These are phyloP conservation scores for Phalacrocorax aristotelis DNA, from an alignment of 2,113 vertebrate genomes.

Conservation along the genomic window DNA sequence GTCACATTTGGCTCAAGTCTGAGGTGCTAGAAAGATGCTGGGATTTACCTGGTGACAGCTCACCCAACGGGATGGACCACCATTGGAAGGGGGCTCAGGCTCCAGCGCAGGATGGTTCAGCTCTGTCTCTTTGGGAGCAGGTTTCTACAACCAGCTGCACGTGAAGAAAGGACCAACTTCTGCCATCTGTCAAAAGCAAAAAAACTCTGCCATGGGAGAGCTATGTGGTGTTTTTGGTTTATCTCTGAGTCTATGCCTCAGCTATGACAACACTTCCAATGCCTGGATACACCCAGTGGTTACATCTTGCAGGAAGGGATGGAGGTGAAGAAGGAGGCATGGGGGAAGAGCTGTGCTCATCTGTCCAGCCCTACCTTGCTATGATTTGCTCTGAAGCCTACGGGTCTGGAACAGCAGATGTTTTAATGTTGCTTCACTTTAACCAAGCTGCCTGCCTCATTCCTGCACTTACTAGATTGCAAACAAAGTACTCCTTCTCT, in stretches of 20 bases:
- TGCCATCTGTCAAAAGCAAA: background rate
- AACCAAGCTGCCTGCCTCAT: background rate
- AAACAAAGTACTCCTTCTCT: constrained; percentile 46
- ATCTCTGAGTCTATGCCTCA: background rate
- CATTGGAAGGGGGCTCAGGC: accelerated
- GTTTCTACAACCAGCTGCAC: background rate
- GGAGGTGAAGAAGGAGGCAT: accelerated
- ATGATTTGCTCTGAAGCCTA: background rate
- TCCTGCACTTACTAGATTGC: constrained; percentile 5
- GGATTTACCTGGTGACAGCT: background rate
- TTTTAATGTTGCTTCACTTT: background rate
- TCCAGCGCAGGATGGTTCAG: background rate
- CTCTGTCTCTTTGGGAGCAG: background rate
- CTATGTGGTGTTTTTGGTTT: background rate
- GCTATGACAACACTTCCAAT: background rate
- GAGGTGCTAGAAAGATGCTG: background rate
- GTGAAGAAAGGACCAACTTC: background rate
- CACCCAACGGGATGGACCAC: background rate
- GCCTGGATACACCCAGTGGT: background rate
- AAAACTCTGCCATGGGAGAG: background rate
- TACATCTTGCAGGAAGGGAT: background rate
- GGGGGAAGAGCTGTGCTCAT: background rate
- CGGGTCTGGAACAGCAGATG: background rate
- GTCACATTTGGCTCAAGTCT: background rate
- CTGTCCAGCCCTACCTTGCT: background rate